Conservation (phyloP, 2,797 vertebrate species). For the Calcarius lapponicus region DNA sequence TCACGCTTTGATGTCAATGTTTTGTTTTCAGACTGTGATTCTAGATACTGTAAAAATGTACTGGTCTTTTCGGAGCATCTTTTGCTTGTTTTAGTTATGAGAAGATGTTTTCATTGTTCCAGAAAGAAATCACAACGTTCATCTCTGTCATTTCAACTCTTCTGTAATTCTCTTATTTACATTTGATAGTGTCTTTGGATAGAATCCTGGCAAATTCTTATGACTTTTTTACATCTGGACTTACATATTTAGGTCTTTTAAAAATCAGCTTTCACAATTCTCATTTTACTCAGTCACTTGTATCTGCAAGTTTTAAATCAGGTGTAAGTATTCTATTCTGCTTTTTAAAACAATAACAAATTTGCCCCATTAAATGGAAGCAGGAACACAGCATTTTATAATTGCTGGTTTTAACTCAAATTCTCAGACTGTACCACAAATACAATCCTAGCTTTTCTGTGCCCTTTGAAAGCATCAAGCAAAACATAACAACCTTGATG, state of each 20-base stretch:
- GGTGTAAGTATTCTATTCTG: neutral
- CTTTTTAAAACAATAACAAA: neutral
- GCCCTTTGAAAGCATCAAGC: neutral
- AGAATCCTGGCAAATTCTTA: neutral
- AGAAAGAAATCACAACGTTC: neutral
- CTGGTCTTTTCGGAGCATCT: neutral
- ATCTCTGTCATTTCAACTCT: neutral
- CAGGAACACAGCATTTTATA: neutral
- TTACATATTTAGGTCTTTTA: neutral
- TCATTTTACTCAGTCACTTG: neutral
- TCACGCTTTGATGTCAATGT: neutral
- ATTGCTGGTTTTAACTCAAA: neutral
- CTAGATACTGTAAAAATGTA: neutral
- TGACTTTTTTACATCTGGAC: neutral
- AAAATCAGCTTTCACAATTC: neutral
- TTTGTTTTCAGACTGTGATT: neutral
- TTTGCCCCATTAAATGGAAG: neutral
- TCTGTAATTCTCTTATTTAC: neutral
- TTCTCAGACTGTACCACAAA: neutral
- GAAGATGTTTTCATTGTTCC: neutral
- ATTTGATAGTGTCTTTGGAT: neutral
- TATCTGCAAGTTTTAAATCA: neutral
- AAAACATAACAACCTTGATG: neutral
- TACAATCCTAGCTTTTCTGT: neutral
- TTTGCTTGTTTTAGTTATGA: neutral